These are phyloP conservation scores for Parasteatoda tepidariorum DNA, from an alignment of 1,140 invertebrate species.

Conservation along the genomic window DNA sequence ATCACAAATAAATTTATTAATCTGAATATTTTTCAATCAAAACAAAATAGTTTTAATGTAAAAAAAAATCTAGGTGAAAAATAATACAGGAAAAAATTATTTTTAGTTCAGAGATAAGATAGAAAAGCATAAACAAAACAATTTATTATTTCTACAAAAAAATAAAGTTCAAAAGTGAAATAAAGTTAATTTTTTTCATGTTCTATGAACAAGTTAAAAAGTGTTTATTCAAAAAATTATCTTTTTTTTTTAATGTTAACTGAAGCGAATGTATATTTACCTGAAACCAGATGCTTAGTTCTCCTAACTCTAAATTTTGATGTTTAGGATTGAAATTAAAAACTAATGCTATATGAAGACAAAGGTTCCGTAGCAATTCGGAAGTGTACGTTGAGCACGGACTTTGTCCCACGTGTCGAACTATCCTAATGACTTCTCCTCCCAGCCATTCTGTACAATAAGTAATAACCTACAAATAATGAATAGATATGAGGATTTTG, in stretches of 20 bases:
- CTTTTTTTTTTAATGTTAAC: too few species aligned
- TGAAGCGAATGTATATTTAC: background rate
- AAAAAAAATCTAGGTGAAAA: too few species aligned
- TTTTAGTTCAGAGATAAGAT: too few species aligned
- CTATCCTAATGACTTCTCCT: slow-evolving; percentile 74
- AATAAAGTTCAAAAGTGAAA: too few species aligned
- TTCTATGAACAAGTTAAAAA: too few species aligned
- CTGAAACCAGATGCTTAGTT: slow-evolving; percentile 84
- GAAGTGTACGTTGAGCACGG: slow-evolving; percentile 85
- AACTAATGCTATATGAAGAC: slow-evolving; percentile 82
- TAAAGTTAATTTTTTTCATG: too few species aligned
- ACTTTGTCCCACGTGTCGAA: slow-evolving; percentile 79
- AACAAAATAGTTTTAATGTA: background rate
- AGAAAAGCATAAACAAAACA: too few species aligned
- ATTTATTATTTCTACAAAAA: too few species aligned
- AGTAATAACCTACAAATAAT: slow-evolving; percentile 73
- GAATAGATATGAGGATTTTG: background rate
- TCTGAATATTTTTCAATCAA: background rate
- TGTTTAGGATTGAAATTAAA: slow-evolving; percentile 78
- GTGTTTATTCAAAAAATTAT: too few species aligned
- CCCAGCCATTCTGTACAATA: slow-evolving; percentile 76
- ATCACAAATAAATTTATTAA: too few species aligned
- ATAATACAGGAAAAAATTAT: too few species aligned
- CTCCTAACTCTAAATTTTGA: slow-evolving; percentile 75
- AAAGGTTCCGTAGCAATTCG: slow-evolving; percentile 81